These are phyloP conservation scores for Nomada ruficornis DNA, from an alignment of 2,888 invertebrate genomes.

Conservation along the genomic window DNA sequence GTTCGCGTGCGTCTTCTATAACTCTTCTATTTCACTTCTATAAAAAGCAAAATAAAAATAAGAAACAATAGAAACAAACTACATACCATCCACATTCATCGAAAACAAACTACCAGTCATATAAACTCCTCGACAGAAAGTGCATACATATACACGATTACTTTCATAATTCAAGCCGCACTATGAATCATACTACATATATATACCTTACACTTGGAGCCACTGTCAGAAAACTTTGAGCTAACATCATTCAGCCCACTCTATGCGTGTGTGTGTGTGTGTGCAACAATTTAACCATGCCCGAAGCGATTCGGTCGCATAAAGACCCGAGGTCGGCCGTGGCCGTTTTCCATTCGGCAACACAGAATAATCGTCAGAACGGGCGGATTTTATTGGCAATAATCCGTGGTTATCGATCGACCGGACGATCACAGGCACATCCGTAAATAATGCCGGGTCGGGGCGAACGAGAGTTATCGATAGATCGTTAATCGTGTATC, in stretches of 20 bases:
- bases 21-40: too few relatives aligned
- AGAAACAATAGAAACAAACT: background rate
- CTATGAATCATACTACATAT: background rate
- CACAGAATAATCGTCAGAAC: conserved; percentile 20
- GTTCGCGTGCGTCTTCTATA: too few relatives aligned
- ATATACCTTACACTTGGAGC: background rate
- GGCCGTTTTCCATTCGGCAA: background rate
- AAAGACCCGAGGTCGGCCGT: background rate
- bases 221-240: background rate
- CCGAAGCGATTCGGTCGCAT: background rate
- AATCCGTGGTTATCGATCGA: conserved; percentile 19
- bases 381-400: conserved; percentile 38
- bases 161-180: background rate
- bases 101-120: background rate
- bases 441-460: conserved; percentile 6
- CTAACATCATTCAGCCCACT: background rate
- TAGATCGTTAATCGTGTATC: conserved; percentile 18
- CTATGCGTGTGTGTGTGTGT: background rate
- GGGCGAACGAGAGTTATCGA: conserved; percentile 1
- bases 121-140: background rate
- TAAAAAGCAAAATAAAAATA: too few relatives aligned
- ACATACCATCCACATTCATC: too few relatives aligned
- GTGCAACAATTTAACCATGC: conserved; percentile 4
- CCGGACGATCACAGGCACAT: background rate
- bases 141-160: background rate